Evolutionary conservation across 2,888 invertebrate species (phyloP), one percentile per base, ranked within the genome.

Genomic region (Pelosia muscerda): DNA sequence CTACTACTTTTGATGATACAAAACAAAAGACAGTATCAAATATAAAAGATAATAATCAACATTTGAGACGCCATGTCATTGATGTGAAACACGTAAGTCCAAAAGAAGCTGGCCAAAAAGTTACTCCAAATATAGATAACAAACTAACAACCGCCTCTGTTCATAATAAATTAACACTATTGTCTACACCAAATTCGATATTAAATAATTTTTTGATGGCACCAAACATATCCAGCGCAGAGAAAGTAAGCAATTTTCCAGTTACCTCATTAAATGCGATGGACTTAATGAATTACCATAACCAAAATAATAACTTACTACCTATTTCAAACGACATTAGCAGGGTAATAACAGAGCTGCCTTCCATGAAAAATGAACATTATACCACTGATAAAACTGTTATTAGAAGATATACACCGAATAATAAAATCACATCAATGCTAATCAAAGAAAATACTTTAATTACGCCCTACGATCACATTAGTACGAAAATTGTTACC

Each of bases 71-170:
- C 23, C 3, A 63, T 38, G 34, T 28, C 11, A 26, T 0, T n/a
- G n/a, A 63, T 11, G 38, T 34, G 13, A 63, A 19, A 23, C 0
- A 23, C 31, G 0, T n/a, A 19, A 38, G 23, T 23, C 31, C 19
- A 25, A 63, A 38, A 38, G 38, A 63, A 19, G 19, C 25, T 25
- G 13, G 23, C 23, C 4, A 63, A 5, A 23, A 38, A 1, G n/a
- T 13, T 22, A 34, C 38, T 28, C n/a, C 26, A 57, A 64, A 3
- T 22, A 57, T 22, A 9, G 8, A 13, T 22, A 57, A 26, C 2
- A 0, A 64, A 64, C 5, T 69, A 22, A 42, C 66, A 31, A 23
- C 66, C 3, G 59, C 63, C n/a, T n/a, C n/a, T 56, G 9, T 54
- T 58, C 64, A 63, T 25, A 57, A 25, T 26, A 34, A 63, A 53